Evolutionary conservation across 2,113 vertebrate species (phyloP).

Genomic region (Odontophorus gujanensis): DNA sequence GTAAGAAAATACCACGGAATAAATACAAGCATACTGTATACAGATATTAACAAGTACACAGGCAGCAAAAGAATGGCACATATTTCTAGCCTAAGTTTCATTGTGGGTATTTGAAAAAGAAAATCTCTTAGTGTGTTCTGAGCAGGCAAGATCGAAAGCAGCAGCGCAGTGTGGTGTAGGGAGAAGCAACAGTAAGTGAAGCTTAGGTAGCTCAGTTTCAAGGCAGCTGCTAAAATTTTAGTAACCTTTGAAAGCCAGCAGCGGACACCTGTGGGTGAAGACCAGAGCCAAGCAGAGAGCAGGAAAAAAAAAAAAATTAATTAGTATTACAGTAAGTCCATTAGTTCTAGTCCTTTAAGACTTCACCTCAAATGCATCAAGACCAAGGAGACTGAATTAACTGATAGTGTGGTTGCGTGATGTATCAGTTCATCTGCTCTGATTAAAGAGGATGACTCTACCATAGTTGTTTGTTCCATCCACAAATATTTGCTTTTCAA

Average conservation of each 20-base stretch:
- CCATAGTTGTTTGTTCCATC: conserved; percentile 33
- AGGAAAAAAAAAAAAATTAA: conserved; percentile 57
- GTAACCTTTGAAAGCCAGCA: conserved; percentile 80
- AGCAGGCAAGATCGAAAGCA: conserved; percentile 75
- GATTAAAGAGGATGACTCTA: background rate
- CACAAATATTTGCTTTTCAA: conserved; percentile 59
- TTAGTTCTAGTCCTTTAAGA: conserved; percentile 63
- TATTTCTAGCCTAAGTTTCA: conserved; percentile 86
- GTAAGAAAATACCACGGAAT: conserved; percentile 98
- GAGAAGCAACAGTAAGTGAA: conserved; percentile 53
- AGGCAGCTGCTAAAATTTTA: conserved; percentile 75
- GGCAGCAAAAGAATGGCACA: conserved; percentile 87
- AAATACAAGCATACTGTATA: conserved; percentile 93
- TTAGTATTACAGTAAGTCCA: conserved; percentile 72
- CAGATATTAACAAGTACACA: conserved; percentile 90
- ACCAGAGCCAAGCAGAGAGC: conserved; percentile 78
- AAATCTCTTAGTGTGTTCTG: conserved; percentile 63
- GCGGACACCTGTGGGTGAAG: conserved; percentile 71
- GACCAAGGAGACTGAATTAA: conserved; percentile 69
- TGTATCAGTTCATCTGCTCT: background rate
- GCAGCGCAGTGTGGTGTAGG: conserved; percentile 55
- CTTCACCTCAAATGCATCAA: conserved; percentile 50
- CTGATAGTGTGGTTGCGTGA: conserved; percentile 8
- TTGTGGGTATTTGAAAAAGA: conserved; percentile 48
- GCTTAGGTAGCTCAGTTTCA: conserved; percentile 65